Base-by-base conservation (phyloP, 1,140 invertebrate genomes). In the Drosophila repletoides region DNA sequence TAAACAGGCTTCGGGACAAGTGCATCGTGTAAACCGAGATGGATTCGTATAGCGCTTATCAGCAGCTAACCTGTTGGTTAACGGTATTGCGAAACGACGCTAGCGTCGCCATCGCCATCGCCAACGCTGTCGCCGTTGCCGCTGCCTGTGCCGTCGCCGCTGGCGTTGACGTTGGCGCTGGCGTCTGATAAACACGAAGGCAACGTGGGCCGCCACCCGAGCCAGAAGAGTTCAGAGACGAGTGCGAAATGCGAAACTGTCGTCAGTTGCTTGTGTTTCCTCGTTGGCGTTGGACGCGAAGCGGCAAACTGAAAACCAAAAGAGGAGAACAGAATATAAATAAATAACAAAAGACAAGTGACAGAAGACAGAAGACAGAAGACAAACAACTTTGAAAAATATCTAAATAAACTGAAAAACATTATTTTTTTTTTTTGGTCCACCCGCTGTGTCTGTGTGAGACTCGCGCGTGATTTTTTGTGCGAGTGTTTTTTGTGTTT, bases 181-280 rank as follows among this genome's bases (percentile, higher is more conserved):
- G n/a, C n/a, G n/a, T n/a, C n/a, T n/a, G n/a, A n/a, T n/a, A n/a
- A n/a, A n/a, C n/a, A n/a, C n/a, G n/a, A n/a, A n/a, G n/a, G n/a
- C n/a, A n/a, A n/a, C n/a, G n/a, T n/a, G n/a, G n/a, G 36, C 24
- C 31, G 22, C 34, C 6, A n/a, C n/a, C 36, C 22, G 24, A 19
- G 33, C 33, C 31, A n/a, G n/a, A n/a, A n/a, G n/a, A n/a, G n/a
- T n/a, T n/a, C n/a, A n/a, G 49, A 19, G 33, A 22, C 51, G 6
- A 53, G 17, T 38, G 29, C 9, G 33, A 63, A 34, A 5, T 33
- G 17, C 58, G 64, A 53, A 58, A 40, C 26, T 48, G 29, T 68
- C 43, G 73, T 77, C 79, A 84, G 79, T 84, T 84, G 74, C 74
- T 83, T 79, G 74, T 86, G 71, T 68, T 75, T 72, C 71, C 70